These are phyloP conservation scores for Excalfactoria chinensis DNA, from an alignment of 2,113 vertebrate species.

Conservation along the genomic window DNA sequence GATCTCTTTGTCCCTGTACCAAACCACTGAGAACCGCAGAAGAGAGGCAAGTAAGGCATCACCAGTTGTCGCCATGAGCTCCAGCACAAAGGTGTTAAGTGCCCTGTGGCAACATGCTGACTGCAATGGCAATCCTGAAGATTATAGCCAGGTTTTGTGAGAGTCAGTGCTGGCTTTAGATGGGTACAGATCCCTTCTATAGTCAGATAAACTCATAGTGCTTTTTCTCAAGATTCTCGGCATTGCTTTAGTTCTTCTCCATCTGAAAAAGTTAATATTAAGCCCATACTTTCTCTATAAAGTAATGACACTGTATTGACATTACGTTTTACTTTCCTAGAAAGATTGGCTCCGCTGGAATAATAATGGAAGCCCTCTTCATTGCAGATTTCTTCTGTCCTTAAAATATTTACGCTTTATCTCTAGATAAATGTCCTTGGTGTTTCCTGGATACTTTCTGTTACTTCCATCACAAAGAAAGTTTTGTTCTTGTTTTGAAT, in stretches of 20 bases:
- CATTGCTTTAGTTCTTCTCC: neutral
- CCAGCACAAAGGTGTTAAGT: neutral
- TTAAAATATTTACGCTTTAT: neutral
- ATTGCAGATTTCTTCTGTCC: neutral
- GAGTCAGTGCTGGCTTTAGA: neutral
- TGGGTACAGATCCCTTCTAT: fast-evolving
- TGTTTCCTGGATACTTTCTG: neutral
- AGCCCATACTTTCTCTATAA: neutral
- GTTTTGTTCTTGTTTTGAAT: neutral
- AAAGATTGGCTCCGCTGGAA: neutral
- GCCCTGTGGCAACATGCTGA: neutral
- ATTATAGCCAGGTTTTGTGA: neutral
- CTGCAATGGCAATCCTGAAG: neutral
- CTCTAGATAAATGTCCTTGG: neutral
- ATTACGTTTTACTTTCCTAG: neutral
- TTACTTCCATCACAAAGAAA: neutral
- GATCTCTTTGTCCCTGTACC: neutral
- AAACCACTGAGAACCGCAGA: neutral
- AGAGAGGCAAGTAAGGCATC: neutral
- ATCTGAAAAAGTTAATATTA: neutral
- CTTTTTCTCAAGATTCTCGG: neutral
- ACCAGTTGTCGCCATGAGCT: neutral
- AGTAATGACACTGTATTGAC: neutral
- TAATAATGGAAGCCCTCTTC: neutral
- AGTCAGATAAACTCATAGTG: fast-evolving